These are phyloP conservation scores for Melinopterus prodromus DNA, from an alignment of 2,888 invertebrate genomes.

Conservation along the genomic window DNA sequence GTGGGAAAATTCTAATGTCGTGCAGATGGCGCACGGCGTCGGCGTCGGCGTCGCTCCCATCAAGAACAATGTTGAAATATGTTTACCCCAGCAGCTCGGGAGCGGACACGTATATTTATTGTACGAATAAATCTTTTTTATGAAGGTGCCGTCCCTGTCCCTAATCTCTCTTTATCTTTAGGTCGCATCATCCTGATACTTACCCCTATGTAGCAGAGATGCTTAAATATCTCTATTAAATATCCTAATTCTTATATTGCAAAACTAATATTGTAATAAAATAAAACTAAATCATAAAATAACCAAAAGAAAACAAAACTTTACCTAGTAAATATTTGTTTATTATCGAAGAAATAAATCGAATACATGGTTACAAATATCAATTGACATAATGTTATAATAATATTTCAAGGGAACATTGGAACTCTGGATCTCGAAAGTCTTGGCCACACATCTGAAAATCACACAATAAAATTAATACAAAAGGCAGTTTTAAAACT, in stretches of 20 bases:
- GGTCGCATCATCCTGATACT: not conserved
- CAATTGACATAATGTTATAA: no score
- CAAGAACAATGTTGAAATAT: slow-evolving; percentile 30
- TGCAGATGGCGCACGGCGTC: slow-evolving; percentile 49
- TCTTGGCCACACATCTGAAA: not conserved
- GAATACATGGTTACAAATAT: no score
- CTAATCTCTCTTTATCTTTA: not conserved
- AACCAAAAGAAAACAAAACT: no score
- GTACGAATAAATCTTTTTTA: not conserved
- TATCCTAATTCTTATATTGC: no score
- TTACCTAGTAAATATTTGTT: no score
- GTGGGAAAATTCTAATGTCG: slow-evolving; percentile 57
- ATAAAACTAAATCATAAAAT: no score
- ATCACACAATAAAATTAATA: not conserved
- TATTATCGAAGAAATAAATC: no score
- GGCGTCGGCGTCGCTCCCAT: slow-evolving; percentile 19
- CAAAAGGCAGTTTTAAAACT: not conserved
- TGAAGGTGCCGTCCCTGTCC: not conserved
- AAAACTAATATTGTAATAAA: no score
- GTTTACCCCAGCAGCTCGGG: slow-evolving; percentile 7
- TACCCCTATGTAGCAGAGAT: no score
- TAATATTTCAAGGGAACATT: no score
- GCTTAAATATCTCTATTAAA: no score
- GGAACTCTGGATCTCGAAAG: no score
- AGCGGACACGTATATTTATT: slow-evolving; percentile 15